A percentile compares a stretch with the other conserved stretches of the same genome.
Conservation (phyloP, 2,797 vertebrate species). For the Semotilus atromaculatus region DNA sequence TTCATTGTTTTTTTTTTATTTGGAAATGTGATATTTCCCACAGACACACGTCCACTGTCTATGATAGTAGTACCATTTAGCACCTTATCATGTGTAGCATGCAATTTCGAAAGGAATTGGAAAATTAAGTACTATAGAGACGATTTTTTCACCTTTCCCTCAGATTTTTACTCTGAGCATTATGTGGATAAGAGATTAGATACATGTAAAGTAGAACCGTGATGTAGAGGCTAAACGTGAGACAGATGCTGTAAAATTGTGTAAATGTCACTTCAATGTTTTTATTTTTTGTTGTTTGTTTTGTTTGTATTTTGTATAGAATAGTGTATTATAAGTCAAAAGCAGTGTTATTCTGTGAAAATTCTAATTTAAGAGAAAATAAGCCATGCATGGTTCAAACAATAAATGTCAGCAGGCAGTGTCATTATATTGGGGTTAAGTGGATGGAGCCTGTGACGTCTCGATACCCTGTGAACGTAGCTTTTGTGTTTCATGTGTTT, state of each 20-base stretch:
- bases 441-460: constrained; percentile 66
- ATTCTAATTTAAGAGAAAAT: constrained; percentile 86
- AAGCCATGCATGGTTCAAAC: constrained; percentile 80
- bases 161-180: constrained; percentile 73
- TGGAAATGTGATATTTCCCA: constrained; percentile 37
- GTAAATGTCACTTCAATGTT: constrained; percentile 78
- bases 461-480: constrained; percentile 69
- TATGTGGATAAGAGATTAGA: constrained; percentile 68
- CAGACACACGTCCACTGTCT: constrained; percentile 25
- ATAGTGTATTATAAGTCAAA: constrained; percentile 88
- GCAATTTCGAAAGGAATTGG: constrained; percentile 67
- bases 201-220: constrained; percentile 70
- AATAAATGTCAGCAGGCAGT: constrained; percentile 48
- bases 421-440: constrained; percentile 71
- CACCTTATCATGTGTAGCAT: constrained; percentile 84
- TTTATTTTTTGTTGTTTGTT: constrained; percentile 68
- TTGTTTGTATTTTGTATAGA: constrained; percentile 78
- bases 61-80: constrained; percentile 63
- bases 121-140: constrained; percentile 69
- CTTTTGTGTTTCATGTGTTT: constrained; percentile 58
- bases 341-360: constrained; percentile 88
- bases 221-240: constrained; percentile 72
- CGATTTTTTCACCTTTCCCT: constrained; percentile 69
- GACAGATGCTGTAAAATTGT: constrained; percentile 84
- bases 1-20: neutral